These are phyloP conservation scores for Anoplolepis gracilipes DNA, from an alignment of 1,140 invertebrate species.

Conservation along the genomic window DNA sequence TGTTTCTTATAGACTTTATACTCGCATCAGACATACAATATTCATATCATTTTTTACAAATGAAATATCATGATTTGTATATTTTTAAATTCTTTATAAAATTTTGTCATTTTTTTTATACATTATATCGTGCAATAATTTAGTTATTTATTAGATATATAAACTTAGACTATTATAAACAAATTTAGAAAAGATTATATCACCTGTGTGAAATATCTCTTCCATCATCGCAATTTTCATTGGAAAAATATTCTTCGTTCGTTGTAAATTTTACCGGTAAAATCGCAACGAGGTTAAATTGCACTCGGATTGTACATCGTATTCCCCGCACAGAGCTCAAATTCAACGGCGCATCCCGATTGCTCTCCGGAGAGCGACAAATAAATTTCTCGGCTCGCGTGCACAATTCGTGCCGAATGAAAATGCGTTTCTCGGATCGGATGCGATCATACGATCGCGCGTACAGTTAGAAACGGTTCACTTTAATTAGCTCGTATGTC, in stretches of 20 bases:
- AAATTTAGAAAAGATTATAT: not conserved
- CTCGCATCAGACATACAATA: not conserved
- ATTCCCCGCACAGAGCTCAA: not conserved
- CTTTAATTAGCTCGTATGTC: slow-evolving; percentile 60
- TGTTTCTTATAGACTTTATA: not conserved
- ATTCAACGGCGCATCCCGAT: slow-evolving; percentile 23
- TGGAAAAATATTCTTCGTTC: not conserved
- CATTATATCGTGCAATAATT: not conserved
- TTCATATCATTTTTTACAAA: not conserved
- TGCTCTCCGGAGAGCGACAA: slow-evolving; percentile 31
- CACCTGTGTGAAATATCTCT: not conserved
- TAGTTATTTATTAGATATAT: not conserved
- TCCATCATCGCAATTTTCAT: not conserved
- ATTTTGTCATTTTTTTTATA: not conserved
- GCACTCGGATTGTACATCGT: not conserved
- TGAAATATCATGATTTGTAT: not conserved
- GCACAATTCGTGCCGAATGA: slow-evolving; percentile 16
- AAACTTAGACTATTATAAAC: too few relatives aligned
- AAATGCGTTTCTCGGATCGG: slow-evolving; percentile 30
- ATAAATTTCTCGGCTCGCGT: slow-evolving; percentile 3
- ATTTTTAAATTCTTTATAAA: not conserved
- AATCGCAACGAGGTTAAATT: not conserved
- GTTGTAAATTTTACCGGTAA: not conserved
- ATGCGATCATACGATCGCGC: slow-evolving; percentile 45
- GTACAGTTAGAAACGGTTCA: slow-evolving; percentile 57